Base-by-base conservation (phyloP, 37 sponge, comb jelly and placozoan genomes). In the Ephydatia muelleri region DNA sequence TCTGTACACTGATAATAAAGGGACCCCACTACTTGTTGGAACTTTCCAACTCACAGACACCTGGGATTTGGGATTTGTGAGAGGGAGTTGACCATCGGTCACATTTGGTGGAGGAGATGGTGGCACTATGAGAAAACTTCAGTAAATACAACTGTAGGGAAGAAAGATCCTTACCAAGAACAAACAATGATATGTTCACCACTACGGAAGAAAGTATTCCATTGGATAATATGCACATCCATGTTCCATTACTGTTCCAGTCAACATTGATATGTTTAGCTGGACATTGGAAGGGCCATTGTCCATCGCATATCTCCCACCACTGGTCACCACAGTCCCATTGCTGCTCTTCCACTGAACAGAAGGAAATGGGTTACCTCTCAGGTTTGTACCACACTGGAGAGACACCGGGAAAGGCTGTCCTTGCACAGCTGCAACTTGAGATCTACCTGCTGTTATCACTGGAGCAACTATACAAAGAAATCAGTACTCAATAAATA, bases 341-440 rank as follows among this genome's bases (percentile, higher is more conserved):
- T 67, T 30, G 16, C 43, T 76, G 31, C 68, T 70, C 28, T 23
- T 83, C 85, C 85, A 84, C 34, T 34, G 67, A 19, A 84, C n/a
- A 22, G 47, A 68, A 28, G 85, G 64, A 39, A 23, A 0, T 31
- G 85, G 85, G 38, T 84, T 76, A 29, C 85, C 29, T 22, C 21
- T 47, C 6, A 84, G 27, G 30, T 69, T 67, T 21, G 85, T 77
- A 32, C 85, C 85, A 76, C 85, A 84, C 2, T 68, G 13, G 31
- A 84, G 76, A 9, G 76, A 77, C 14, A 68, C 69, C 13, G 23
- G 48, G 27, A 49, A 40, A 27, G 57, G 32, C 6, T 23, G 43
- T 39, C 48, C 78, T 3, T 31, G 28, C 0, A 25, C 48, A 23
- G 23, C 48, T 21, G 48, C 68, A 6, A 40, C 68, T 28, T 68